Evolutionary conservation across 2,888 invertebrate species (phyloP).

Genomic region (Timema cristinae): DNA sequence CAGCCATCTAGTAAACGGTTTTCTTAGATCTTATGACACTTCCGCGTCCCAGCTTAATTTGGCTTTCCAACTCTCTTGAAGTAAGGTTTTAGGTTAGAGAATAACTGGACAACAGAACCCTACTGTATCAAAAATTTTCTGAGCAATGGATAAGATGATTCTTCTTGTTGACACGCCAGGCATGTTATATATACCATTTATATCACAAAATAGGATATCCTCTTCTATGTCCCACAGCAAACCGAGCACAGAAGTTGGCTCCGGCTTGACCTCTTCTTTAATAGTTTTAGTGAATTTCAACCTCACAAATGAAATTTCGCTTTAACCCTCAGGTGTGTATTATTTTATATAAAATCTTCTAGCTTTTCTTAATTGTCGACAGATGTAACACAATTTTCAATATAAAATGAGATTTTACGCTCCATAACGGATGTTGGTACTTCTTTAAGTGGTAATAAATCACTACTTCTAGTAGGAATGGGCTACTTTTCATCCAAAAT

Average conservation of each 20-base stretch:
- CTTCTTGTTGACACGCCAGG: neutral
- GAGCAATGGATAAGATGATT: neutral
- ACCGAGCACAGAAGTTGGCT: neutral
- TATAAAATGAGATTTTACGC: neutral
- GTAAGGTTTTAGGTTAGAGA: neutral
- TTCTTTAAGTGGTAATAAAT: neutral
- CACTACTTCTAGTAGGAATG: neutral
- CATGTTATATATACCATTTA: neutral
- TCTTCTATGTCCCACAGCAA: neutral
- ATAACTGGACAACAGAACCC: neutral
- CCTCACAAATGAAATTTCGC: neutral
- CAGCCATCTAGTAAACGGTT: neutral
- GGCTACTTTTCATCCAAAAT: neutral
- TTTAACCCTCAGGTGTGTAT: too few relatives aligned
- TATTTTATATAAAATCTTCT: neutral
- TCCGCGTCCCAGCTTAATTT: neutral
- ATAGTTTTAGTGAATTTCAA: neutral
- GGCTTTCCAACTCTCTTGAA: neutral
- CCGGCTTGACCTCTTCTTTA: neutral
- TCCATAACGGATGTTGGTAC: neutral
- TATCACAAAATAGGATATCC: neutral
- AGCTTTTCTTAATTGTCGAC: neutral
- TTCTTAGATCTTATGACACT: neutral
- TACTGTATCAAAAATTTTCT: neutral
- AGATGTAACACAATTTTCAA: slow-evolving; percentile 6